Evolutionary conservation across 2,888 invertebrate species (phyloP).

Genomic region (Drosophila limbata): DNA sequence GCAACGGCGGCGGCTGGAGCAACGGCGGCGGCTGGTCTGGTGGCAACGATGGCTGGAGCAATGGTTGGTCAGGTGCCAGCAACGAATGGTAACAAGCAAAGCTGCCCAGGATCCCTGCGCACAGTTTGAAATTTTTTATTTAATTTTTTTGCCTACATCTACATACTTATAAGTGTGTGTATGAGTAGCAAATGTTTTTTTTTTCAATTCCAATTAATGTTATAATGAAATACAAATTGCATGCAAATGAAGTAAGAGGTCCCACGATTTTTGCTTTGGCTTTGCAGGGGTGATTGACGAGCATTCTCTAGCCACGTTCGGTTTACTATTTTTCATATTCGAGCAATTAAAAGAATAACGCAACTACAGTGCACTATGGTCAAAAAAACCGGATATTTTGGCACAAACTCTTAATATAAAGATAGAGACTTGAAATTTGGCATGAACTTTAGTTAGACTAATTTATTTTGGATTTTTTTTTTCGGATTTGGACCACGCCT

Average conservation of each 20-base stretch:
- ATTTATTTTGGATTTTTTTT: too few species aligned
- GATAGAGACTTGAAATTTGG: too few species aligned
- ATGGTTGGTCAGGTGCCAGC: conserved; percentile 45
- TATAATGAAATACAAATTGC: conserved; percentile 44
- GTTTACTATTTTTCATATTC: conserved; percentile 34
- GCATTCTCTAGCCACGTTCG: conserved; percentile 32
- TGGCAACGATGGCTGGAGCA: neutral
- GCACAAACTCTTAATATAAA: too few species aligned
- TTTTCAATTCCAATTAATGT: conserved; percentile 19
- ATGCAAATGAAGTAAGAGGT: conserved; percentile 37
- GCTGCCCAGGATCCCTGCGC: conserved; percentile 8
- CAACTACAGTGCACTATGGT: too few species aligned
- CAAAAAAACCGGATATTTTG: too few species aligned
- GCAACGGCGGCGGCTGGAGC: conserved; percentile 30
- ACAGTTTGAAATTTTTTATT: conserved; percentile 4
- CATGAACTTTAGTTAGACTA: too few species aligned
- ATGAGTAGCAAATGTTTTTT: conserved; percentile 20
- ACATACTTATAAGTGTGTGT: conserved; percentile 6
- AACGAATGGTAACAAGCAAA: conserved; percentile 52
- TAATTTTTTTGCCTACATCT: conserved; percentile 6
- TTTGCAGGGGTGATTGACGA: conserved; percentile 39
- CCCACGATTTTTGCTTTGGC: conserved; percentile 29
- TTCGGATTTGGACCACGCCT: too few species aligned
- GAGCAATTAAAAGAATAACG: conserved; percentile 34
- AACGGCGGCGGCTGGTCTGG: conserved; percentile 37